These are phyloP conservation scores for Tinea trinotella DNA, from an alignment of 2,888 invertebrate genomes.

Conservation along the genomic window DNA sequence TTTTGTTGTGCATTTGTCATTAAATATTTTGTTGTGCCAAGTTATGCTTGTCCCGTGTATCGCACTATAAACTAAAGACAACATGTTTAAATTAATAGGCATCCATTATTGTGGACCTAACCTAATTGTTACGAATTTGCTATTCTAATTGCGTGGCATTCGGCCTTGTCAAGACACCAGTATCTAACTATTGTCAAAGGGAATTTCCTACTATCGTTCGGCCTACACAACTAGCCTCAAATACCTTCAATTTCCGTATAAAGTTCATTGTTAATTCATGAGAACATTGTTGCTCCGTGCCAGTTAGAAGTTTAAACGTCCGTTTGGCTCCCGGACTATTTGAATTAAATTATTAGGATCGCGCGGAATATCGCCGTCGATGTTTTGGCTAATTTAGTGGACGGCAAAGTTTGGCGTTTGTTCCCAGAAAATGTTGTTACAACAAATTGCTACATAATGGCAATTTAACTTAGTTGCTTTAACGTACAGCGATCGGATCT, in stretches of 20 bases:
- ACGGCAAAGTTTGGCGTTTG: slow-evolving; percentile 1
- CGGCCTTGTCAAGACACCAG: slow-evolving; percentile 4
- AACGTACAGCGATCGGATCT: no score
- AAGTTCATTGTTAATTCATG: slow-evolving; percentile 17
- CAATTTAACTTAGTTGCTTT: background rate
- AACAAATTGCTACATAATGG: slow-evolving; percentile 12
- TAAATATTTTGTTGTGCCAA: no score
- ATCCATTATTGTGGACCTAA: background rate
- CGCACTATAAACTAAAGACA: no score
- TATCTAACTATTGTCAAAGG: slow-evolving; percentile 19
- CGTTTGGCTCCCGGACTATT: slow-evolving; percentile 14
- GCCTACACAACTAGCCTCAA: background rate
- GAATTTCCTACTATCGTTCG: slow-evolving; percentile 3
- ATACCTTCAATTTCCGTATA: background rate
- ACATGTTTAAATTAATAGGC: background rate
- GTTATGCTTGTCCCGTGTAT: no score
- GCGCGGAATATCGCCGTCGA: slow-evolving; percentile 8
- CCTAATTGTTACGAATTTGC: slow-evolving; percentile 5
- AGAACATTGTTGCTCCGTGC: slow-evolving; percentile 6
- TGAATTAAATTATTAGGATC: slow-evolving; percentile 12
- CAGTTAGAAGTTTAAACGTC: slow-evolving; percentile 9
- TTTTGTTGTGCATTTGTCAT: no score
- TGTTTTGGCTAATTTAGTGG: slow-evolving; percentile 11
- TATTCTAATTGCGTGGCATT: slow-evolving; percentile 15
- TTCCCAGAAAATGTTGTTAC: background rate